Percentiles rank a stretch among this genome's conserved stretches.
Conservation (phyloP, 2,888 invertebrate species). For the Cantharis lateralis region DNA sequence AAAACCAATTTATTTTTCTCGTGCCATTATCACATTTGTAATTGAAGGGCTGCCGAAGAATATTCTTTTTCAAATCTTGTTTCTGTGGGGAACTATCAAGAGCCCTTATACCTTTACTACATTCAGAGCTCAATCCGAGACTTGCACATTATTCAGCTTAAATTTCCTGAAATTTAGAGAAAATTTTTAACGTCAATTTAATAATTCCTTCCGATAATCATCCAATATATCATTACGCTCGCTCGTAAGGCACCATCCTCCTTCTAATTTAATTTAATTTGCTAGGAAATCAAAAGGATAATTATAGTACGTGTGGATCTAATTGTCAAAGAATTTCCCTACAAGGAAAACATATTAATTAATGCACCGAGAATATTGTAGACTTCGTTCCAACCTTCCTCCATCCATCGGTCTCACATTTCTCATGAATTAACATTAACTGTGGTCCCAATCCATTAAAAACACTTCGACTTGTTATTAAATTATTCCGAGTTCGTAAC, state of each 20-base stretch:
- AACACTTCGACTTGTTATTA: slow-evolving; percentile 44
- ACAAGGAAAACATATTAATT: not conserved
- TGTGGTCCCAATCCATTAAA: slow-evolving; percentile 39
- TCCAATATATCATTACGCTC: not conserved
- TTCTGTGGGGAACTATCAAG: slow-evolving; percentile 43
- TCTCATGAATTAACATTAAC: slow-evolving; percentile 49
- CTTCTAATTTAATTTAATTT: not conserved
- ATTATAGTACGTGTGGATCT: not conserved
- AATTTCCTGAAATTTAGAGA: slow-evolving; percentile 17
- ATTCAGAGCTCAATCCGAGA: slow-evolving; percentile 42
- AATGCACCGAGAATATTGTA: not conserved
- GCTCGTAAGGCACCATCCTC: not conserved
- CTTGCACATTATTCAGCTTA: slow-evolving; percentile 18
- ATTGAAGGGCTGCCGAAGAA: slow-evolving; percentile 48
- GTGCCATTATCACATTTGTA: slow-evolving; percentile 46
- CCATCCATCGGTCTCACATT: slow-evolving; percentile 37
- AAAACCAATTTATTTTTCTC: slow-evolving; percentile 42
- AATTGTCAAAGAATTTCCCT: not conserved
- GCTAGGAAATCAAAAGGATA: not conserved
- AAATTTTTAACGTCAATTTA: not conserved
- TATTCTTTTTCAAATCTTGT: slow-evolving; percentile 45
- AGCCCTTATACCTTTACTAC: slow-evolving; percentile 40
- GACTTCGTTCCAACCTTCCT: not conserved
- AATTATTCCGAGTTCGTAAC: slow-evolving; percentile 41
- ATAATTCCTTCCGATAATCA: not conserved